Conservation (phyloP, 2,888 invertebrate species). For the Drosophila macrospina region DNA sequence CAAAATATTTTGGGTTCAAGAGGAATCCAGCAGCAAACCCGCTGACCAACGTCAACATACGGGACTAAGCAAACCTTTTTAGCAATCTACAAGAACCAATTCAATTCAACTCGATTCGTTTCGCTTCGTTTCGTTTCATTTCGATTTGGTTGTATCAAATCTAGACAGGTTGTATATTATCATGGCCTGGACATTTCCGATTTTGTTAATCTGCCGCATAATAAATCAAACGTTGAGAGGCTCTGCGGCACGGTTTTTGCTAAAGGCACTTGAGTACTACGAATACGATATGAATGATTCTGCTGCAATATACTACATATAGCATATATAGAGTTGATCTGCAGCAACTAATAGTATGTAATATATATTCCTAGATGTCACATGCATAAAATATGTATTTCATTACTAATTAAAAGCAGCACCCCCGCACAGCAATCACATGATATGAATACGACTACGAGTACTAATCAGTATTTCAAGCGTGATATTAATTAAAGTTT, state of each 20-base stretch:
- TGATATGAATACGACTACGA: conserved; percentile 14
- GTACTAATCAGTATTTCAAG: conserved; percentile 23
- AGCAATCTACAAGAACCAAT: conserved; percentile 32
- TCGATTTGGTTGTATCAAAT: conserved; percentile 51
- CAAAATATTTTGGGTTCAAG: conserved; percentile 60
- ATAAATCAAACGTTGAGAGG: conserved; percentile 68
- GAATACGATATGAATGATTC: conserved; percentile 7
- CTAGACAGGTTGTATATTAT: conserved; percentile 76
- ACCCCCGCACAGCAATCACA: conserved; percentile 33
- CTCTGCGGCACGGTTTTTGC: conserved; percentile 7
- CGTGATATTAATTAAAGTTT: conserved; percentile 36
- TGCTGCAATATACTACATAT: conserved; percentile 5
- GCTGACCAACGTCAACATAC: conserved; percentile 15
- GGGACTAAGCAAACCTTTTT: conserved; percentile 16
- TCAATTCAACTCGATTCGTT: conserved; percentile 17
- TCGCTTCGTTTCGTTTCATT: conserved; percentile 42
- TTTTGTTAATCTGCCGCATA: conserved; percentile 62
- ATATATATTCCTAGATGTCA: background rate
- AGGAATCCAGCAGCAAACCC: conserved; percentile 19
- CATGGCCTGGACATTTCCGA: conserved; percentile 67
- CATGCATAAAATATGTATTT: background rate
- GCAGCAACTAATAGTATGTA: background rate
- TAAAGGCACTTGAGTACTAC: conserved; percentile 4
- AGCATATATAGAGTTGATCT: background rate
- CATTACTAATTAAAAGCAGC: background rate